These are phyloP conservation scores for Dryobota labecula DNA, from an alignment of 2,888 invertebrate species.

Conservation along the genomic window DNA sequence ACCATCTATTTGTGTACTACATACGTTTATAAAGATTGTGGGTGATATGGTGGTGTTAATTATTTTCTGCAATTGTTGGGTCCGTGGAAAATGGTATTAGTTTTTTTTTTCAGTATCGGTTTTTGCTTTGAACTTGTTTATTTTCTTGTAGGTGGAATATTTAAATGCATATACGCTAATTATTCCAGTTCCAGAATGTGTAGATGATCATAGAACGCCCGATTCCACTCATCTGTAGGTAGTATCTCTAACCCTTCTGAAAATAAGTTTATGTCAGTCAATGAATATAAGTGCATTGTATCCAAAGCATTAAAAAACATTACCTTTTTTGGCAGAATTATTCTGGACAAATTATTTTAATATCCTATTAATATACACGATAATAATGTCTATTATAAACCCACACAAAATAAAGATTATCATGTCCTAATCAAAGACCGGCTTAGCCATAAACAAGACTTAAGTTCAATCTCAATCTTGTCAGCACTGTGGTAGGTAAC, in stretches of 20 bases:
- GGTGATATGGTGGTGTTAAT: slow-evolving; percentile 40
- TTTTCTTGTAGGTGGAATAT: background rate
- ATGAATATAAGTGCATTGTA: no score
- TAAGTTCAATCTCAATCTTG: slow-evolving; percentile 14
- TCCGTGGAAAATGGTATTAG: background rate
- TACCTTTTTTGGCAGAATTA: background rate
- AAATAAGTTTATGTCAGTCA: no score
- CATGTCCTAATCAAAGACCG: background rate
- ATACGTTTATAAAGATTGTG: slow-evolving; percentile 45
- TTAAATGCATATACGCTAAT: background rate
- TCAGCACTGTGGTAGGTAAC: slow-evolving; percentile 52
- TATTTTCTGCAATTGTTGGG: slow-evolving; percentile 37
- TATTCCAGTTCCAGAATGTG: background rate
- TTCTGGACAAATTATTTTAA: slow-evolving; percentile 7
- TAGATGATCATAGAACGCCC: background rate
- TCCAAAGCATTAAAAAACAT: background rate
- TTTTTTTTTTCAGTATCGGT: rapidly evolving
- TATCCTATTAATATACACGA: background rate
- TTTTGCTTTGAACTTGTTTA: background rate
- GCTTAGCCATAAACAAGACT: slow-evolving; percentile 37
- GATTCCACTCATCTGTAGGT: background rate
- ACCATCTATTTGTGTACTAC: slow-evolving; percentile 58
- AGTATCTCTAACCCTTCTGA: background rate
- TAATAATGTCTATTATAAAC: slow-evolving; percentile 9
- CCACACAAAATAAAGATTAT: slow-evolving; percentile 20